Evolutionary conservation across 2,797 vertebrate genomes (phyloP).

Genomic region (Lagorchestes hirsutus): DNA sequence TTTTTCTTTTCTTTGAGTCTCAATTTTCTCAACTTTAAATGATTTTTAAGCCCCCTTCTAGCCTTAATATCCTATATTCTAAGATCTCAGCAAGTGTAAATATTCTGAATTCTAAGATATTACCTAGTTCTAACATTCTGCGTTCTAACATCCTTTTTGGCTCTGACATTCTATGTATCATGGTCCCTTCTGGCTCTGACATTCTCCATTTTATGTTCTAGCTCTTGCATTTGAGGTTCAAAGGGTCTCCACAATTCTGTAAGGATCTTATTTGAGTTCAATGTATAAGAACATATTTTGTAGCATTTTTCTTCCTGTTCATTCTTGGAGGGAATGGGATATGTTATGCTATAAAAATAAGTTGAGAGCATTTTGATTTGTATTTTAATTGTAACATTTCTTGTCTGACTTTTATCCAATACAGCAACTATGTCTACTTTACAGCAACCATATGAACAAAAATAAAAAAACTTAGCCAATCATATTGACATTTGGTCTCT

Average conservation of each 20-base stretch:
- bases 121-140: too few species aligned
- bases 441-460: neutral
- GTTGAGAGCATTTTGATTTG: neutral
- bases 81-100: too few species aligned
- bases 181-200: neutral
- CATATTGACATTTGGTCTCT: neutral
- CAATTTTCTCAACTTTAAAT: neutral
- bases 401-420: neutral
- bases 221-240: neutral
- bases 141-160: neutral
- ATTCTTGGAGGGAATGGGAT: slow-evolving; percentile 33
- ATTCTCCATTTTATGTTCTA: neutral
- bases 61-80: neutral
- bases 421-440: neutral
- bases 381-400: neutral
- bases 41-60: neutral
- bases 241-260: neutral
- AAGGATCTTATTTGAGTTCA: neutral
- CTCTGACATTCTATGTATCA: neutral
- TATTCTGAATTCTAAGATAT: neutral
- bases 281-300: neutral
- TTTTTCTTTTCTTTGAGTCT: neutral
- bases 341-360: neutral
- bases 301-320: slow-evolving; percentile 24
- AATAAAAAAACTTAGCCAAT: neutral